Base-by-base conservation (phyloP, 2,113 vertebrate genomes). In the Oreotrochilus melanogaster region DNA sequence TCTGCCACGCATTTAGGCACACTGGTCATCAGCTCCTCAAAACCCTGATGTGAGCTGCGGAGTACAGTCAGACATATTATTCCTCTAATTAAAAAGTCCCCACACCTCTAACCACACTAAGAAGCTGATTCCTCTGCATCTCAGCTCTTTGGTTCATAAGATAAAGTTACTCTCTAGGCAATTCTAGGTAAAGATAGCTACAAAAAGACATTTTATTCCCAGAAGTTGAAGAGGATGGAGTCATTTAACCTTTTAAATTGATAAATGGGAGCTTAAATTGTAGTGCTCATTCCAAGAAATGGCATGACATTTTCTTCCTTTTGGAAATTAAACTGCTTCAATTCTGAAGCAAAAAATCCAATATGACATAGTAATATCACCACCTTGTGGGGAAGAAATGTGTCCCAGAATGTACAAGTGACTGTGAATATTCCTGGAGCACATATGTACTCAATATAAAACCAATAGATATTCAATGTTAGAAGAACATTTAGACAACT, bases 331-430 rank as follows among this genome's bases (percentile, higher is more conserved):
- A 78, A 24, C 6, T 33, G 28, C 9, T 75, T 64, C 21, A 39
- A 7, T 67, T n/a, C 24, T 65, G 66, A 67, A 47, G 35, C 23
- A 74, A 72, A 89, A 50, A 50, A 30, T 18, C 5, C 11, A 53
- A 6, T 65, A 51, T 22, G 30, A 27, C 28, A 78, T 53, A 86
- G 80, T 72, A 89, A 97, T 73, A 93, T 65, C 71, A 79, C 97
- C 97, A 92, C 86, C 96, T 94, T 76, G 96, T 97, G 97, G 96
- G 21, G 42, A 92, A 54, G 43, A 91, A 89, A 43, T 39, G 7
- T 6, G 5, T 53, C 24, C 35, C 48, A 57, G 31, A 4, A 10
- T 7, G 3, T 71, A 42, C 35, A 78, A 85, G 17, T 30, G 18
- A 18, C n/a, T 45, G 14, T 35, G 42, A 76, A 22, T 51, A 67